These are phyloP conservation scores for Agrochola litura DNA, from an alignment of 2,888 invertebrate genomes.

Conservation along the genomic window DNA sequence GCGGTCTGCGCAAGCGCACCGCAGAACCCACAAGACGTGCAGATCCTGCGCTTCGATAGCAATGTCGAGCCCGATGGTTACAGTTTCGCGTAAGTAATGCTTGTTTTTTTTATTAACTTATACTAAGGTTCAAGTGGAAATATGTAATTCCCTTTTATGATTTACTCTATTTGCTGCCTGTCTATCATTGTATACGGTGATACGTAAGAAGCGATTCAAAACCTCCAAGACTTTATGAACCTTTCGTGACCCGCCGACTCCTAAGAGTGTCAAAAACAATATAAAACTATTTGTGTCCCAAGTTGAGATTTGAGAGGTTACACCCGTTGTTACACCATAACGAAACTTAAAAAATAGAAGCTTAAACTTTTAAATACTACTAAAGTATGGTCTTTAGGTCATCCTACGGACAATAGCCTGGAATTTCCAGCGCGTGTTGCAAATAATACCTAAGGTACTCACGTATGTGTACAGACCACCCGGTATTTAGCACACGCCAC, in stretches of 20 bases:
- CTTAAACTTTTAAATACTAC: not conserved
- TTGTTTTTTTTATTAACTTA: not conserved
- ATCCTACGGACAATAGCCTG: constrained; percentile 15
- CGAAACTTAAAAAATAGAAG: not conserved
- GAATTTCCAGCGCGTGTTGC: constrained; percentile 13
- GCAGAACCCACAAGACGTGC: constrained; percentile 85
- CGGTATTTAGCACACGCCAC: constrained; percentile 48
- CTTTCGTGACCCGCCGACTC: not conserved
- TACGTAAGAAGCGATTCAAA: not conserved
- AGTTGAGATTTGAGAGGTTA: not conserved
- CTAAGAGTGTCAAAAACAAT: not conserved
- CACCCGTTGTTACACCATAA: not conserved
- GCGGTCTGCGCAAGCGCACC: constrained; percentile 82
- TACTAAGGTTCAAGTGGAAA: not conserved
- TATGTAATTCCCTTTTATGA: not conserved
- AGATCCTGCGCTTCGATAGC: constrained; percentile 91
- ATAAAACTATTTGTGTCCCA: not conserved
- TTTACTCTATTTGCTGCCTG: not conserved
- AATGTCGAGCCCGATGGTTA: constrained; percentile 92
- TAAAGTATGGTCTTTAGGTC: not conserved
- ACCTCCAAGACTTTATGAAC: not conserved
- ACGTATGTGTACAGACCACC: constrained; percentile 21
- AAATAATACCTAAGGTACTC: constrained; percentile 33
- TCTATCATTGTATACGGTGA: not conserved
- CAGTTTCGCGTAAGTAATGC: constrained; percentile 91